A percentile compares a stretch with the other conserved stretches of the same genome.
Evolutionary conservation across 2,113 vertebrate species (phyloP).

Genomic region (Mixornis gularis): DNA sequence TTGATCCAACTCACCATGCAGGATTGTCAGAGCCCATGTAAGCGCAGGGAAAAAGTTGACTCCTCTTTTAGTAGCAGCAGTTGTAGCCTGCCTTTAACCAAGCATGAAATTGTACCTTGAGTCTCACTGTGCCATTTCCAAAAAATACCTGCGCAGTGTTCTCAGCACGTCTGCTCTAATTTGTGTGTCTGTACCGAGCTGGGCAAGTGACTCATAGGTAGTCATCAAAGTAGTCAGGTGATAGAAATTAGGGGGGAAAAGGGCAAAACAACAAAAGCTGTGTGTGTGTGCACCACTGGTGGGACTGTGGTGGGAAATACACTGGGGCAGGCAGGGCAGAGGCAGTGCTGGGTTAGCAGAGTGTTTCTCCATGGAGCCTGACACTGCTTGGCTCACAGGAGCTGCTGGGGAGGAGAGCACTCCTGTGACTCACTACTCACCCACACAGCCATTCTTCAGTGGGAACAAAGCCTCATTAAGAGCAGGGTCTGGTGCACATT

Average conservation of each 20-base stretch:
- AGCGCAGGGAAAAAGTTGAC: neutral
- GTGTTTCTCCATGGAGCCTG: neutral
- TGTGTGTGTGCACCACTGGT: neutral
- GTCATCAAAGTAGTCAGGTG: neutral
- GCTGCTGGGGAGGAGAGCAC: neutral
- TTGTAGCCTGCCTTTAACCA: neutral
- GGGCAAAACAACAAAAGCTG: neutral
- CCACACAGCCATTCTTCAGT: neutral
- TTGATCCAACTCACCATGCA: neutral
- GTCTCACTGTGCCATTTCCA: neutral
- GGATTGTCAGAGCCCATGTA: neutral
- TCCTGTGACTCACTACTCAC: neutral
- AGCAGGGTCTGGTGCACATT: neutral
- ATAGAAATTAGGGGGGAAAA: neutral
- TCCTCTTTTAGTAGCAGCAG: neutral
- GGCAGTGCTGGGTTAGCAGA: neutral
- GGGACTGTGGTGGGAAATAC: neutral
- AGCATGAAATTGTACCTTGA: conserved; percentile 17
- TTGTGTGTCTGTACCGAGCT: neutral
- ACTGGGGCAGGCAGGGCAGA: neutral
- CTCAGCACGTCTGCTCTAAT: neutral
- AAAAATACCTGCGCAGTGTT: neutral
- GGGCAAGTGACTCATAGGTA: neutral
- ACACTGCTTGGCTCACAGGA: neutral
- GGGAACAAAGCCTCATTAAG: neutral